phyloP scores from a whole-genome alignment of 2,888 invertebrate species.

The Oxystoma pomonae region DNA sequence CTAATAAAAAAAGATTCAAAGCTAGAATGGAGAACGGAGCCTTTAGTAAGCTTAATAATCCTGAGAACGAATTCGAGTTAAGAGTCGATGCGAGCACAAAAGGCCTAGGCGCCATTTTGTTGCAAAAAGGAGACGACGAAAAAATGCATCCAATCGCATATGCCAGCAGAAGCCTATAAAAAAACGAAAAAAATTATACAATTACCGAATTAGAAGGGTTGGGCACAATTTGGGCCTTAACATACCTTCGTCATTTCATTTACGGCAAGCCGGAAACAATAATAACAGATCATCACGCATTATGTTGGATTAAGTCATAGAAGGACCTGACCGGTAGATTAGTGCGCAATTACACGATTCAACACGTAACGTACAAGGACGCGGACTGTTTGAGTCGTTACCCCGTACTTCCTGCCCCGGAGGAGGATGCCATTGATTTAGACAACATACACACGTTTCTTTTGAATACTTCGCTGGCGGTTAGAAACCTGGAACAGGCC shows the following conservation, averaged over 20 bases:
- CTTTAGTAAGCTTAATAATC: neutral
- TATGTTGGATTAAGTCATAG: neutral
- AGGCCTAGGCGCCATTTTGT: neutral
- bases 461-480: slow-evolving; percentile 16
- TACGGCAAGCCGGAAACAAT: slow-evolving; percentile 7
- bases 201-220: neutral
- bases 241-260: slow-evolving; percentile 1
- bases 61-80: no score
- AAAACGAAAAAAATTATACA: neutral
- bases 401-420: neutral
- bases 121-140: neutral
- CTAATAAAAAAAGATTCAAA: neutral
- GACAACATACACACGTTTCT: slow-evolving; percentile 19
- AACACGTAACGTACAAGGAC: slow-evolving; percentile 8
- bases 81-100: neutral
- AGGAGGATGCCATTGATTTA: slow-evolving; percentile 5
- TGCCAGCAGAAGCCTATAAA: neutral
- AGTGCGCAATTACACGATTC: slow-evolving; percentile 5
- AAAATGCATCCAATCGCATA: neutral
- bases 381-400: slow-evolving; percentile 12
- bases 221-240: slow-evolving; percentile 5
- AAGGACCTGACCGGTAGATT: slow-evolving; percentile 8
- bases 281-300: slow-evolving; percentile 4
- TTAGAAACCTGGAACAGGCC: slow-evolving; percentile 13
- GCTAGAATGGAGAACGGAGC: neutral